A percentile compares a stretch with the other conserved stretches of the same genome.
Evolutionary conservation across 2,797 vertebrate species (phyloP).

Genomic region (Parauchenoglanis ngamensis): DNA sequence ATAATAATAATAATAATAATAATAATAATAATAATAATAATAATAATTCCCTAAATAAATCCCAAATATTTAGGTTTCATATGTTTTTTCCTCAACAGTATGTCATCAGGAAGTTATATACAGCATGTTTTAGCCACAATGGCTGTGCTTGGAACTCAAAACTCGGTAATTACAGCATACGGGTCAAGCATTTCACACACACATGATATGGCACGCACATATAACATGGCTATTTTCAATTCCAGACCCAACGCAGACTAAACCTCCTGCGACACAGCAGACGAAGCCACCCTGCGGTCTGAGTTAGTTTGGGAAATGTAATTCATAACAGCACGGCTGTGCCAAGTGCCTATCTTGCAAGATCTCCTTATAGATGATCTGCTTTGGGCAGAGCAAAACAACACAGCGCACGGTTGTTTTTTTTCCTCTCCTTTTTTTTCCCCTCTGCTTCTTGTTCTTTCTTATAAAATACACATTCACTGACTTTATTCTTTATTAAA

Average conservation of each 20-base stretch:
- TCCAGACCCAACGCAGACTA: slow-evolving; percentile 50
- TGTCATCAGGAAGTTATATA: slow-evolving; percentile 27
- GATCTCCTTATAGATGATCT: slow-evolving; percentile 44
- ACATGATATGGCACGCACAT: slow-evolving; percentile 25
- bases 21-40: slow-evolving; percentile 23
- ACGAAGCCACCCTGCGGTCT: slow-evolving; percentile 52
- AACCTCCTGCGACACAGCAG: slow-evolving; percentile 32
- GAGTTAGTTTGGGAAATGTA: slow-evolving; percentile 56
- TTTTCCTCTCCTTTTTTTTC: not conserved
- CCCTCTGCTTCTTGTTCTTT: slow-evolving; percentile 1
- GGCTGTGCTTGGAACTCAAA: slow-evolving; percentile 34
- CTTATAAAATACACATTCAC: not conserved
- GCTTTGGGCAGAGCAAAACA: slow-evolving; percentile 30
- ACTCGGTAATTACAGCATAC: slow-evolving; percentile 41
- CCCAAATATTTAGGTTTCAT: not conserved
- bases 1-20: not conserved
- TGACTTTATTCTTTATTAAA: not conserved
- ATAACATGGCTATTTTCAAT: slow-evolving; percentile 45
- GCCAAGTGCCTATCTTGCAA: slow-evolving; percentile 48
- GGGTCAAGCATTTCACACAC: not conserved
- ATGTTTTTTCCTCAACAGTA: not conserved
- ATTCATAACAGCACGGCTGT: slow-evolving; percentile 53
- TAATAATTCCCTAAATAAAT: slow-evolving; percentile 7
- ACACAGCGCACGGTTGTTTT: not conserved
- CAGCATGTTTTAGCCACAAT: slow-evolving; percentile 6